These are phyloP conservation scores for Dasyurus viverrinus DNA, from an alignment of 2,113 vertebrate species.

Conservation along the genomic window DNA sequence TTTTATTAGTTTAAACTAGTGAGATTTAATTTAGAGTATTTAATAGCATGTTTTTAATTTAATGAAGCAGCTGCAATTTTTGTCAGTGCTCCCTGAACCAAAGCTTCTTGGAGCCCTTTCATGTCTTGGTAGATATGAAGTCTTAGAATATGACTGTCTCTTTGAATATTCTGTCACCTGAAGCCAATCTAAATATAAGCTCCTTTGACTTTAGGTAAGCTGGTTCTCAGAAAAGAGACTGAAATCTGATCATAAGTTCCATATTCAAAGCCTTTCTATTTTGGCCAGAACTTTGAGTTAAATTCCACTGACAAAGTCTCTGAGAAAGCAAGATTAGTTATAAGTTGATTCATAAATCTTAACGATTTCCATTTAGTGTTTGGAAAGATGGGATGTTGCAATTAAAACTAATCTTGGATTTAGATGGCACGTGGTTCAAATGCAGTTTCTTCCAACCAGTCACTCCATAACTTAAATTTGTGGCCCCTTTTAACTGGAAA, in stretches of 20 bases:
- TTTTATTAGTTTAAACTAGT: not conserved
- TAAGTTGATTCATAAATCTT: not conserved
- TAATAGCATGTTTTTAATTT: not conserved
- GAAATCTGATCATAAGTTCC: not conserved
- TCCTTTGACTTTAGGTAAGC: not conserved
- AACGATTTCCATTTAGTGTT: not conserved
- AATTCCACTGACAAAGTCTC: not conserved
- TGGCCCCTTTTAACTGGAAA: too few relatives aligned
- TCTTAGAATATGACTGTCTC: not conserved
- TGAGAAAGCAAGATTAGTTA: not conserved
- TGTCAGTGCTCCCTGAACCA: not conserved
- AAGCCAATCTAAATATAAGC: not conserved
- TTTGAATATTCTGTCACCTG: not conserved
- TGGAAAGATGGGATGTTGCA: not conserved
- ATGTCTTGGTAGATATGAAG: not conserved
- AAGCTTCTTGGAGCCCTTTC: not conserved
- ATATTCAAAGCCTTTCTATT: not conserved
- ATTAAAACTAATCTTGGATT: not conserved
- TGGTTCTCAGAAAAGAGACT: not conserved
- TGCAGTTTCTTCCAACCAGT: not conserved
- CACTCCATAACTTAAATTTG: too few relatives aligned
- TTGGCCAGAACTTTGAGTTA: not conserved
- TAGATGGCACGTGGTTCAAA: not conserved
- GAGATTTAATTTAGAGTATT: not conserved
- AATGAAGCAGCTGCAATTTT: not conserved